Evolutionary conservation across 30 jellyfish, hydroid and myxozoan species (phyloP).

Genomic region (Aurelia aurita): DNA sequence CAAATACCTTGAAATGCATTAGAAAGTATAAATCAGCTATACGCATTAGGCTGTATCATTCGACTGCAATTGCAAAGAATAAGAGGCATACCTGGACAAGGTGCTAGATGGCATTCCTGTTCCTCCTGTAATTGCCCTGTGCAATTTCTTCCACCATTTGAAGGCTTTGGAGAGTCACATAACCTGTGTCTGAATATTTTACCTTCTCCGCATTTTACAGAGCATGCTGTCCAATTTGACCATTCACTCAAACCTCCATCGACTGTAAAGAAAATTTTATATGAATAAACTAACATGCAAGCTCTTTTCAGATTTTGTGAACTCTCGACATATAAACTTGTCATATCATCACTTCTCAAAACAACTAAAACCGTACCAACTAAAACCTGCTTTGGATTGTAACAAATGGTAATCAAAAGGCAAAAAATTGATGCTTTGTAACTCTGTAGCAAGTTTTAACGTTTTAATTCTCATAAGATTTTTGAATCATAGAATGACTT

Average conservation of each 20-base stretch:
- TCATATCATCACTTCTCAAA: too few relatives aligned
- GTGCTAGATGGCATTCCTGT: slow-evolving; percentile 48
- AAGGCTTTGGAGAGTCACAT: slow-evolving; percentile 79
- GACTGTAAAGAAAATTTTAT: slow-evolving; percentile 25
- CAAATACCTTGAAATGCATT: too few relatives aligned
- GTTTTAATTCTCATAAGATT: too few relatives aligned
- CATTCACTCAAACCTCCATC: slow-evolving; percentile 82
- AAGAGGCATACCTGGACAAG: slow-evolving; percentile 68
- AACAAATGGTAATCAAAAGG: too few relatives aligned
- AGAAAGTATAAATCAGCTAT: too few relatives aligned
- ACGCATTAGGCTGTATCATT: too few relatives aligned
- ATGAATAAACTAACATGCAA: background rate
- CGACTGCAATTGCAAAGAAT: background rate
- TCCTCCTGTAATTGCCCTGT: slow-evolving; percentile 57
- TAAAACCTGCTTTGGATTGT: too few relatives aligned
- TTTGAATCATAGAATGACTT: too few relatives aligned
- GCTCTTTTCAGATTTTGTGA: background rate
- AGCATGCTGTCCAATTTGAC: slow-evolving; percentile 85
- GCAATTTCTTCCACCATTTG: slow-evolving; percentile 86
- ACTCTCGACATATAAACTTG: background rate
- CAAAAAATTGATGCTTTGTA: too few relatives aligned
- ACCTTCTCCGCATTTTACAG: slow-evolving; percentile 78
- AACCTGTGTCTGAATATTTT: slow-evolving; percentile 58
- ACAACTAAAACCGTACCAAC: too few relatives aligned
- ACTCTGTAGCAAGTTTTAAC: too few relatives aligned